These are phyloP conservation scores for Anser cygnoides DNA, from an alignment of 2,113 vertebrate genomes.

Conservation along the genomic window DNA sequence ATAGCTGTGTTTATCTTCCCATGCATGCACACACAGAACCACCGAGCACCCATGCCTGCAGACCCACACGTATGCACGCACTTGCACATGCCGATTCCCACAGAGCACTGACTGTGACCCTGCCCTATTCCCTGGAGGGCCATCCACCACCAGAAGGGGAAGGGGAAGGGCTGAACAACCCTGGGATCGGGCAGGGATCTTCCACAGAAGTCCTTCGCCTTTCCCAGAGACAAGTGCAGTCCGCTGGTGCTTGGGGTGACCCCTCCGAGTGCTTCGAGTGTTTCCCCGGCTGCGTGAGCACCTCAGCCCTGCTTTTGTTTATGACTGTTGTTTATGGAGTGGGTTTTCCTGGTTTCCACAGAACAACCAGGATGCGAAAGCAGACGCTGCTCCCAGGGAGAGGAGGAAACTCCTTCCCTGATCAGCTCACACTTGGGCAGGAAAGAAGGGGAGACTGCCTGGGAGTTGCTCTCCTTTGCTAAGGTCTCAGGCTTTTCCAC, in stretches of 20 bases:
- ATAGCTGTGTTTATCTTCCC: not conserved
- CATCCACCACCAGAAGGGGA: not conserved
- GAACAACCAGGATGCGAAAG: not conserved
- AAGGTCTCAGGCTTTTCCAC: not conserved
- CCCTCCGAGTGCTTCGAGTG: no score
- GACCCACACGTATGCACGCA: accelerated
- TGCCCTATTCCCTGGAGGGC: not conserved
- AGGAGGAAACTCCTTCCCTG: not conserved
- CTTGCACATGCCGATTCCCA: not conserved
- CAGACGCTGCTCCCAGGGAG: not conserved
- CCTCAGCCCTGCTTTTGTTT: not conserved
- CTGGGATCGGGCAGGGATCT: not conserved
- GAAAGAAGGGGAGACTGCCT: not conserved
- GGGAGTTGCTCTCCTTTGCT: not conserved
- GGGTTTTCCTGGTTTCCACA: not conserved
- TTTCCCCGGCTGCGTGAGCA: not conserved
- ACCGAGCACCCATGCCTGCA: not conserved
- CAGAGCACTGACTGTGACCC: not conserved
- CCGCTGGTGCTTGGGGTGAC: no score
- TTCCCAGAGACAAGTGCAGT: not conserved
- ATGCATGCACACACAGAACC: not conserved
- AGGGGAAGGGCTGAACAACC: not conserved
- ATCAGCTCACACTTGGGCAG: not conserved
- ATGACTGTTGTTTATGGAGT: not conserved
- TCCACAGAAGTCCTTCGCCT: not conserved